Evolutionary conservation across 1,140 invertebrate genomes (phyloP), one percentile per base, ranked within the genome.

Genomic region (Drosophila parabipectinata): DNA sequence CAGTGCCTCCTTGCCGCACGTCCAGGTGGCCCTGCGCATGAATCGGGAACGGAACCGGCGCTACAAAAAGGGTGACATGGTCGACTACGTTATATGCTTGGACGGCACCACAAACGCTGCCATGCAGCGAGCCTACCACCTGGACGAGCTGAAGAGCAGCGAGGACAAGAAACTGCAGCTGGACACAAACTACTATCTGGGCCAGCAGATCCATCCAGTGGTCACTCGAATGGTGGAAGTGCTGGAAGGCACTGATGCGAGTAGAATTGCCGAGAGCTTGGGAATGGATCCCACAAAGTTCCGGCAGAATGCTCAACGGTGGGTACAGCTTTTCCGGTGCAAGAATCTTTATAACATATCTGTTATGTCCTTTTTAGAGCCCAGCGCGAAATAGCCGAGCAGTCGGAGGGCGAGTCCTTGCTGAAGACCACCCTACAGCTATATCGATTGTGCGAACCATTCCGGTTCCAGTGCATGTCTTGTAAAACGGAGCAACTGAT

Each of bases 71-170:
- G 98, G 98, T 0, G 99, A 99, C 91, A 98, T 98, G 18, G 97
- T 99, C 1, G 94, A 97, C 8, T 99, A 99, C 91, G 94, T 99
- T 2, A 97, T 99, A 83, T 99, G 99, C 91, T 94, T 97, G 92
- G 97, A 98, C 92, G 96, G 96, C 4, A 96, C 94, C 7, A 93
- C 93, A n/a, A 95, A 95, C 73, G 92, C 96, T 3, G 94, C 97
- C 0, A 97, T 95, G n/a, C 98, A 99, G 93, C 93, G 98, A 91
- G 98, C 96, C 3, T 99, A 99, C 92, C 97, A 98, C 83, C 93
- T 97, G 44, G 98, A 98, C 52, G 98, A 99, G 92, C 91, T 96
- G 26, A 97, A 97, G 83, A 45, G 59, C 60, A 95, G 66, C 30
- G 93, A 94, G 28, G 63, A 67, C 6, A 67, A 67, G 61, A 92